Evolutionary conservation across 92 coral and sea anemone genomes (phyloP).

Genomic region (Phymanthus crucifer): DNA sequence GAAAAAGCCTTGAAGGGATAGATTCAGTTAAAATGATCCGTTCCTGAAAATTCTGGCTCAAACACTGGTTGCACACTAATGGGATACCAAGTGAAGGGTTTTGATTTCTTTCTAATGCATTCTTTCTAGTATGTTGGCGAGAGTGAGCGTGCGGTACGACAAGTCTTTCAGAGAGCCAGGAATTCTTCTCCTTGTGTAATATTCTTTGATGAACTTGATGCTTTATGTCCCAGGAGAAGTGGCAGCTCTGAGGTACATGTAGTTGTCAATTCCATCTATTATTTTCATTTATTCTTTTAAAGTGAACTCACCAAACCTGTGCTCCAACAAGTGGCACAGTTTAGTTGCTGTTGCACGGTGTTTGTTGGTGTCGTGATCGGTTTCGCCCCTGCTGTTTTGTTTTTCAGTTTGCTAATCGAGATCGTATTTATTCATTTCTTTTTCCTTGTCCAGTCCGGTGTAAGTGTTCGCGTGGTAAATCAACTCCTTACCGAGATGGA

Average conservation of each 20-base stretch:
- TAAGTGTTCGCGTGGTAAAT: slow-evolving; percentile 93
- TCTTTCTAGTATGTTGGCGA: slow-evolving; percentile 88
- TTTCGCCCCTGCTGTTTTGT: neutral
- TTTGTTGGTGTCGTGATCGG: neutral
- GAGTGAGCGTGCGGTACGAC: slow-evolving; percentile 95
- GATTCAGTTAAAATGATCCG: no score
- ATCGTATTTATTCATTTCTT: neutral
- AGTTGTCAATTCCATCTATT: neutral
- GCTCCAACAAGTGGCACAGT: no score
- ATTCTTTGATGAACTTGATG: slow-evolving; percentile 96
- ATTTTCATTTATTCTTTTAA: neutral
- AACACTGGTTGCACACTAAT: no score
- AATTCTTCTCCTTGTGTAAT: slow-evolving; percentile 97
- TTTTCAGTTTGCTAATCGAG: neutral
- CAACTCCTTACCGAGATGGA: slow-evolving; percentile 99
- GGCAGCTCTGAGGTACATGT: slow-evolving; percentile 78
- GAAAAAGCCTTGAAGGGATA: no score
- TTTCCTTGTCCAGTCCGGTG: slow-evolving; percentile 68
- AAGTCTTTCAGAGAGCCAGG: slow-evolving; percentile 95
- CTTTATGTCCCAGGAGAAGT: slow-evolving; percentile 93
- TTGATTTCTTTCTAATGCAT: no score
- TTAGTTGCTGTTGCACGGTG: no score
- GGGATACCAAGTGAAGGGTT: no score
- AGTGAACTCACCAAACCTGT: no score
- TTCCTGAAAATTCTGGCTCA: no score